phyloP scores from a whole-genome alignment of 2,888 invertebrate species.

The Oxycera nigricornis region DNA sequence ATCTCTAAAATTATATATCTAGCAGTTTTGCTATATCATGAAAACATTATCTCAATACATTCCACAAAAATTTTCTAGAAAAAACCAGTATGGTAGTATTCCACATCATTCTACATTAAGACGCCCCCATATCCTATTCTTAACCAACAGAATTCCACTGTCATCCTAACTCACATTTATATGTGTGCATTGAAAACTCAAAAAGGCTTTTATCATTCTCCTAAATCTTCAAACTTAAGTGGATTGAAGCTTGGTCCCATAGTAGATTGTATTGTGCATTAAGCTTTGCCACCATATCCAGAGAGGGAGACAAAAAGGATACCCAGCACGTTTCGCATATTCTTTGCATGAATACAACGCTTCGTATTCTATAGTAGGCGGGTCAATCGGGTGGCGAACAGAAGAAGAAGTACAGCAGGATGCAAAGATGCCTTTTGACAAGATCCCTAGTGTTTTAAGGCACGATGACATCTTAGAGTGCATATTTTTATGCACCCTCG shows the following conservation, averaged over 20 bases:
- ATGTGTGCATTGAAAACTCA: slow-evolving; percentile 8
- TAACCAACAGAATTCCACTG: too few relatives aligned
- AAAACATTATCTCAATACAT: too few relatives aligned
- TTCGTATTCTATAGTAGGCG: slow-evolving; percentile 16
- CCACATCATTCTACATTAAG: too few relatives aligned
- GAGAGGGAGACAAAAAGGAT: slow-evolving; percentile 7
- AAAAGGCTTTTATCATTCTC: slow-evolving; percentile 37
- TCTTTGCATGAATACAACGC: slow-evolving; percentile 13
- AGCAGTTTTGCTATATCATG: too few relatives aligned
- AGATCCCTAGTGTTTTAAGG: slow-evolving; percentile 38
- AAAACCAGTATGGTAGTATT: too few relatives aligned
- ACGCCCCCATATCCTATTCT: too few relatives aligned
- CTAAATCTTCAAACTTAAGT: slow-evolving; percentile 34
- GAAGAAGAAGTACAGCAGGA: slow-evolving; percentile 10
- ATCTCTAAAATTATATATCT: too few relatives aligned
- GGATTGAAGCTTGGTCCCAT: slow-evolving; percentile 12
- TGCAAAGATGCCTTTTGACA: not conserved
- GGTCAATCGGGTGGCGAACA: slow-evolving; percentile 43
- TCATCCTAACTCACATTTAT: too few relatives aligned
- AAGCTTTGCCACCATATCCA: not conserved
- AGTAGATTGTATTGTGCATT: slow-evolving; percentile 6
- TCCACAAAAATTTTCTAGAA: too few relatives aligned
- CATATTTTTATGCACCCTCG: not conserved
- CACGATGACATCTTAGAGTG: slow-evolving; percentile 27
- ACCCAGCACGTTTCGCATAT: slow-evolving; percentile 52